A percentile compares a stretch with the other conserved stretches of the same genome.
Evolutionary conservation across 2,888 invertebrate species (phyloP).

Genomic region (Patella pellucida): DNA sequence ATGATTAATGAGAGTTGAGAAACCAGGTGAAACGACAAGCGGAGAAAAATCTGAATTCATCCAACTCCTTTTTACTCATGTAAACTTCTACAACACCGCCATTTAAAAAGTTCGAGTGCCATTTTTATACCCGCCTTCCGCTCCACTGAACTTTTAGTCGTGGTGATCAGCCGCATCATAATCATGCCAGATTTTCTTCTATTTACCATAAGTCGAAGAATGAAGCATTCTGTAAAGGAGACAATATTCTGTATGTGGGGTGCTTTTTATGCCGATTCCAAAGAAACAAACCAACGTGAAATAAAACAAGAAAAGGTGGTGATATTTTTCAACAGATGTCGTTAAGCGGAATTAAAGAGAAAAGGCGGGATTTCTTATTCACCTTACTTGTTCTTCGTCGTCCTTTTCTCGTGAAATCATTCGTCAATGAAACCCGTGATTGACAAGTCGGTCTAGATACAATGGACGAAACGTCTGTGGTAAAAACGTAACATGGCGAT

Average conservation of each 20-base stretch:
- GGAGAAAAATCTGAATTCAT: too few relatives aligned
- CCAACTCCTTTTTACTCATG: background rate
- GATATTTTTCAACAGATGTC: conserved; percentile 1
- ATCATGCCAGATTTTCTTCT: background rate
- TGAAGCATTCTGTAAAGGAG: too few relatives aligned
- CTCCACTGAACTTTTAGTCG: background rate
- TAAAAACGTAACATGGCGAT: too few relatives aligned
- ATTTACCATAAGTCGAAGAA: background rate
- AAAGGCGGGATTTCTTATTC: conserved; percentile 7
- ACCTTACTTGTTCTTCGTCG: background rate
- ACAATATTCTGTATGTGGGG: conserved; percentile 1
- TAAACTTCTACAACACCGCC: conserved; percentile 3
- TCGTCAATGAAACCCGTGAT: too few relatives aligned
- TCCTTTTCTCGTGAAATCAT: too few relatives aligned
- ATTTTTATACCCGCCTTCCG: conserved; percentile 1
- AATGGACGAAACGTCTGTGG: too few relatives aligned
- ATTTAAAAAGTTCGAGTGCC: conserved; percentile 1
- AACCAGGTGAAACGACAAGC: background rate
- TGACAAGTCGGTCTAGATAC: too few relatives aligned
- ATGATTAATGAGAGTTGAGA: conserved; percentile 3
- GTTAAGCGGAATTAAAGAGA: background rate
- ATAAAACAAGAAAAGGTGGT: conserved; percentile 5
- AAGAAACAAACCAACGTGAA: conserved; percentile 1
- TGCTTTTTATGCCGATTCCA: background rate
- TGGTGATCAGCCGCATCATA: background rate